Percentiles rank a stretch among this genome's conserved stretches.
Evolutionary conservation across 2,888 invertebrate species (phyloP).

Genomic region (Euplagia quadripunctaria): DNA sequence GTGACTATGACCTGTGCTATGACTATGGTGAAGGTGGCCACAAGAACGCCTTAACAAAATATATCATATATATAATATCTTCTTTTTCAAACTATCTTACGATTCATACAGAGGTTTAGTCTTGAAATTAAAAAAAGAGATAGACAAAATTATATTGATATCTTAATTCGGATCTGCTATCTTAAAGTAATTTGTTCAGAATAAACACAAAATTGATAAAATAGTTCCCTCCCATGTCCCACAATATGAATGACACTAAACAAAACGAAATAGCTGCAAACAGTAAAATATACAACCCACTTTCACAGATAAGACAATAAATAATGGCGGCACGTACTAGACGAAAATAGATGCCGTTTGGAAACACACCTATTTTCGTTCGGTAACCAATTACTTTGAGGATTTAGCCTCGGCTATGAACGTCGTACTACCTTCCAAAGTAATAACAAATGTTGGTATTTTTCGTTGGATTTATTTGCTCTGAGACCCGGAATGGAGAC

Average conservation of each 20-base stretch:
- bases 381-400: conserved; percentile 37
- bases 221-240: not conserved
- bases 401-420: conserved; percentile 25
- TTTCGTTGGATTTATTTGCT: conserved; percentile 7
- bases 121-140: too few relatives aligned
- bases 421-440: conserved; percentile 16
- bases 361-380: conserved; percentile 19
- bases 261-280: conserved; percentile 7
- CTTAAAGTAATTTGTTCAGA: not conserved
- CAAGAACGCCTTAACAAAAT: too few relatives aligned
- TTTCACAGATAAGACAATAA: conserved; percentile 2
- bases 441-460: conserved; percentile 27
- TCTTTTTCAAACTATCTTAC: too few relatives aligned
- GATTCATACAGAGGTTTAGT: too few relatives aligned
- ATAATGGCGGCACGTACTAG: not conserved
- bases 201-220: not conserved
- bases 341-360: conserved; percentile 12
- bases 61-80: too few relatives aligned
- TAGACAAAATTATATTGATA: too few relatives aligned
- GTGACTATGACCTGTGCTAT: too few relatives aligned
- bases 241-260: not conserved
- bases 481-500: not conserved
- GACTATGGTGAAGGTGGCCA: too few relatives aligned
- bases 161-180: not conserved
- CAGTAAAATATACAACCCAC: conserved; percentile 8